Percentiles rank a stretch among this genome's conserved stretches.
phyloP scores from a whole-genome alignment of 2,113 vertebrate genomes.

The Centropus bengalensis region DNA sequence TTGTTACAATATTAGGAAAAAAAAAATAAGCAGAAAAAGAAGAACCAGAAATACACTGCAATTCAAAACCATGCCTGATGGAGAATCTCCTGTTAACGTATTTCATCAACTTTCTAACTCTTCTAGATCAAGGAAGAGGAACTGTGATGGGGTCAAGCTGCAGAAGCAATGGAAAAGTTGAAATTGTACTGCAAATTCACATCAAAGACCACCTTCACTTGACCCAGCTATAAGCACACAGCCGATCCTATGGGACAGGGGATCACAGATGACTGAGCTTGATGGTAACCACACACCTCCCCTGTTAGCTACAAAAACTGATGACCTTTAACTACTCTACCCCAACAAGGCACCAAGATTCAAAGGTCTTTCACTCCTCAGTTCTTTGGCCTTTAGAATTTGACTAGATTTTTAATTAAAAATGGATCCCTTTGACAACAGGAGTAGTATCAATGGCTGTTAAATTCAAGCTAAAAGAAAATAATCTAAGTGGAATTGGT shows the following conservation, averaged over 20 bases:
- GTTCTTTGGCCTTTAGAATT: neutral
- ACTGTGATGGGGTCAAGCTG: neutral
- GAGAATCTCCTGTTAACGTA: neutral
- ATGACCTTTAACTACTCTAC: slow-evolving; percentile 44
- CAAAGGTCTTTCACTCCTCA: neutral
- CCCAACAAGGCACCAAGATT: neutral
- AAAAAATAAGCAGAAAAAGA: neutral
- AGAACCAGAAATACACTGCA: neutral
- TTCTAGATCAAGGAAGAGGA: neutral
- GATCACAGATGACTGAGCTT: slow-evolving; percentile 25
- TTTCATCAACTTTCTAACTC: neutral
- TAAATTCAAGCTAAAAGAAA: neutral
- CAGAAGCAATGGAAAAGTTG: neutral
- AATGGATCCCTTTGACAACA: neutral
- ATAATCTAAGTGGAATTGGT: rapidly evolving
- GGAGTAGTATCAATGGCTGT: neutral
- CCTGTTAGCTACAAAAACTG: slow-evolving; percentile 7
- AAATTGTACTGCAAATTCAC: neutral
- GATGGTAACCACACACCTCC: neutral
- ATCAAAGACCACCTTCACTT: neutral
- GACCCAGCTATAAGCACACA: neutral
- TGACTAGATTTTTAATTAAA: slow-evolving; percentile 7
- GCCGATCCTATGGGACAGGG: neutral
- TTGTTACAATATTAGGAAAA: neutral
- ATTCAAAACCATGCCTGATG: neutral